Conservation (phyloP, 1,140 invertebrate genomes). For the Paralvinella palmiformis region DNA sequence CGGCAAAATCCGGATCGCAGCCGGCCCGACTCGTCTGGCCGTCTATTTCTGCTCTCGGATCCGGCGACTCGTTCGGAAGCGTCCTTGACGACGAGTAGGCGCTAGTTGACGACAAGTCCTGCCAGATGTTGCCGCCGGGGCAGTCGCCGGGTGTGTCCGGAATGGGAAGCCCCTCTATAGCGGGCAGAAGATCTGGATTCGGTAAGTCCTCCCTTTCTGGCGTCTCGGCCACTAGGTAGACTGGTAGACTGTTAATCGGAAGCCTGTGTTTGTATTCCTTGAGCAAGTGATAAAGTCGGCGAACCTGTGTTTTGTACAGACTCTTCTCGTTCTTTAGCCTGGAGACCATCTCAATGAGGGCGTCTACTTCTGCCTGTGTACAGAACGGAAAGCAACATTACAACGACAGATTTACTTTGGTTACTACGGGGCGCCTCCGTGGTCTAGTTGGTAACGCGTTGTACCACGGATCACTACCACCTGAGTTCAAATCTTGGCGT, state of each 20-base stretch:
- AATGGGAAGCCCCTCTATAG: too few species aligned
- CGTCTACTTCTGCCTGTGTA: conserved; percentile 8
- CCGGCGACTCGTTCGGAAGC: too few species aligned
- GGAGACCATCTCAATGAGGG: conserved; percentile 11
- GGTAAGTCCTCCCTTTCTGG: neutral
- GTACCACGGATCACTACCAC: too few species aligned
- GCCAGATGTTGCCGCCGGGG: neutral
- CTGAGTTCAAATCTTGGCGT: too few species aligned
- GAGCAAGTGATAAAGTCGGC: neutral
- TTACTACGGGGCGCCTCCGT: too few species aligned
- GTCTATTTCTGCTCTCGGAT: too few species aligned
- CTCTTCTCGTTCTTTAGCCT: conserved; percentile 8
- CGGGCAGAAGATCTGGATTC: neutral
- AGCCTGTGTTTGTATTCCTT: neutral
- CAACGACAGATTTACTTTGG: too few species aligned
- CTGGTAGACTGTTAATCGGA: neutral
- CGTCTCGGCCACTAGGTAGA: neutral
- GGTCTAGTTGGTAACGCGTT: too few species aligned
- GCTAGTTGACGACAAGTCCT: neutral
- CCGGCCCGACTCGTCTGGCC: too few species aligned
- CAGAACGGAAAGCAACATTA: too few species aligned
- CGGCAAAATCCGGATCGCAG: neutral
- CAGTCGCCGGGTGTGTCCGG: neutral
- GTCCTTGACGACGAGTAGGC: too few species aligned
- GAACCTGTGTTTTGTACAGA: neutral